These are phyloP conservation scores for Hirtodrosophila confusa DNA, from an alignment of 2,888 invertebrate genomes.

Conservation along the genomic window DNA sequence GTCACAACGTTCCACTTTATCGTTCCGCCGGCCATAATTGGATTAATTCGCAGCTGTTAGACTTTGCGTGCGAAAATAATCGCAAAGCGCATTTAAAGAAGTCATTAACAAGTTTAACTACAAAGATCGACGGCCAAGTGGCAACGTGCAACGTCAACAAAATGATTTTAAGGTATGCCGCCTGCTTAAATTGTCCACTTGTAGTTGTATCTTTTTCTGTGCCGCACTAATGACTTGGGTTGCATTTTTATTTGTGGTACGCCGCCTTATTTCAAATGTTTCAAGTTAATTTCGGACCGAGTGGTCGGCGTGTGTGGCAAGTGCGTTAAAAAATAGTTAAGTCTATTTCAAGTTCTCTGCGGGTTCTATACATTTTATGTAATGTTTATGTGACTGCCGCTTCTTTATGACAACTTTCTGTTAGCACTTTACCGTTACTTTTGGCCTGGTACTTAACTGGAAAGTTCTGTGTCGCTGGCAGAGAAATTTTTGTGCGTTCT, in stretches of 20 bases:
- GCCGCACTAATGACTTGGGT: conserved; percentile 34
- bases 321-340: conserved; percentile 15
- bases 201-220: conserved; percentile 34
- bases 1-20: conserved; percentile 44
- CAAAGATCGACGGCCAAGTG: conserved; percentile 55
- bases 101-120: conserved; percentile 62
- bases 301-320: conserved; percentile 33
- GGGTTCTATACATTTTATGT: conserved; percentile 50
- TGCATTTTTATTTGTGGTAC: conserved; percentile 33
- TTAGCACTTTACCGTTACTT: conserved; percentile 41
- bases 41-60: conserved; percentile 55
- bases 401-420: conserved; percentile 45
- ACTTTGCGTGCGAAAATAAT: conserved; percentile 47
- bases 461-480: conserved; percentile 52
- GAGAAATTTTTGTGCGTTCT: conserved; percentile 48
- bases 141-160: conserved; percentile 71
- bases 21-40: conserved; percentile 59
- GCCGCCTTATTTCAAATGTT: conserved; percentile 38
- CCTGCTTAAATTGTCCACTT: conserved; percentile 11
- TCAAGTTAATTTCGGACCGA: conserved; percentile 48
- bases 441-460: conserved; percentile 40
- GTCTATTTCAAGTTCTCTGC: conserved; percentile 9
- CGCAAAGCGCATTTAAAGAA: conserved; percentile 65
- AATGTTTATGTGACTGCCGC: conserved; percentile 37
- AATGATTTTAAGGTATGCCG: conserved; percentile 82